These are phyloP conservation scores for Piezodorus guildinii DNA, from an alignment of 1,140 invertebrate genomes.

Conservation along the genomic window DNA sequence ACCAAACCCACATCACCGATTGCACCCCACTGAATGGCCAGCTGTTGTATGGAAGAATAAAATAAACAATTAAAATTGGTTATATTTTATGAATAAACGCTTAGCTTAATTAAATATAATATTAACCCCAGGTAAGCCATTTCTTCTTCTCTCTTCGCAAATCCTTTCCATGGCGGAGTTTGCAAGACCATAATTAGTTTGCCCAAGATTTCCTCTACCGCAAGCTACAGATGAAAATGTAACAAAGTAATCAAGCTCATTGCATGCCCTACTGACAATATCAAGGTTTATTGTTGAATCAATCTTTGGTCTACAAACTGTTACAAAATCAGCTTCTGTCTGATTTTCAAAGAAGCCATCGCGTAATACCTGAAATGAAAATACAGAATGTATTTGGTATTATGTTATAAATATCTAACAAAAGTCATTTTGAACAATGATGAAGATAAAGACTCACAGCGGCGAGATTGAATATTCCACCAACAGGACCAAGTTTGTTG, in stretches of 20 bases:
- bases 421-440: background rate
- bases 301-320: conserved; percentile 67
- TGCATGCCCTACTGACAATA: conserved; percentile 56
- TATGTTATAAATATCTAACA: background rate
- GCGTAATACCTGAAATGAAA: conserved; percentile 46
- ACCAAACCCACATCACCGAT: conserved; percentile 93
- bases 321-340: conserved; percentile 62
- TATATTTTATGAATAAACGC: background rate
- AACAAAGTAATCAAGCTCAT: conserved; percentile 78
- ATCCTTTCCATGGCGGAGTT: conserved; percentile 95
- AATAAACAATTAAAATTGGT: background rate
- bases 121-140: conserved; percentile 59
- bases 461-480: conserved; percentile 90
- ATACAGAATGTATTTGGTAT: background rate
- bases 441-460: conserved; percentile 44
- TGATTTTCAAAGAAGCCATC: conserved; percentile 86
- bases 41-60: conserved; percentile 23
- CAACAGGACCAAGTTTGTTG: conserved; percentile 62
- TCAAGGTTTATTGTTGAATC: conserved; percentile 64
- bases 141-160: conserved; percentile 66
- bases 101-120: background rate
- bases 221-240: conserved; percentile 90
- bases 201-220: conserved; percentile 87
- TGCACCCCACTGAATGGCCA: conserved; percentile 95
- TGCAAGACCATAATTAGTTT: conserved; percentile 89